Percentiles rank a stretch among this genome's conserved stretches.
Conservation (phyloP, 2,797 vertebrate genomes). For the Catharus ustulatus region DNA sequence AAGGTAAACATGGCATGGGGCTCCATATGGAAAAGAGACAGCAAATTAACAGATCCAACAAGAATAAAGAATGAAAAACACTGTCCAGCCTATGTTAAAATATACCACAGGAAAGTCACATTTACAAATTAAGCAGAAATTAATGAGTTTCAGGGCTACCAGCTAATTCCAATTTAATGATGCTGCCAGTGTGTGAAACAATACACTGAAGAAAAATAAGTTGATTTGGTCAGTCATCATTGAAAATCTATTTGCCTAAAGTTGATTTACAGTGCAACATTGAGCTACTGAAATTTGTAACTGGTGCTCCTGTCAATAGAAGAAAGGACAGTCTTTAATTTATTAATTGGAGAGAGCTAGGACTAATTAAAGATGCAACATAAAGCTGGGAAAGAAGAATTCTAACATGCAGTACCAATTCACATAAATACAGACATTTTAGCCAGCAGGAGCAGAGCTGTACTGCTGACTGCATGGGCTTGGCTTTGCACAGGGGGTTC, state of each 20-base stretch:
- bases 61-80: background rate
- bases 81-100: background rate
- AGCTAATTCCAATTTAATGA: background rate
- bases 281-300: background rate
- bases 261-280: background rate
- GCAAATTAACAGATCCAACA: background rate
- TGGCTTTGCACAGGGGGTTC: background rate
- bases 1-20: background rate
- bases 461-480: background rate
- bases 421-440: constrained; percentile 27
- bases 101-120: background rate
- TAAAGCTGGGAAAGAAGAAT: constrained; percentile 13
- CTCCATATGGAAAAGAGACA: background rate
- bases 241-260: background rate
- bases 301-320: background rate
- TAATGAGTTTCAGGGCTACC: background rate
- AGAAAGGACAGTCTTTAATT: background rate
- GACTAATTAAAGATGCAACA: background rate
- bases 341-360: background rate
- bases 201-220: background rate
- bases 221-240: background rate
- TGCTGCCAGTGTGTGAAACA: background rate
- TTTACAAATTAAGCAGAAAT: background rate
- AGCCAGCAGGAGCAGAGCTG: background rate
- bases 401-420: background rate